Base-by-base conservation (phyloP, 2,888 invertebrate genomes). In the Catocala fraxini region DNA sequence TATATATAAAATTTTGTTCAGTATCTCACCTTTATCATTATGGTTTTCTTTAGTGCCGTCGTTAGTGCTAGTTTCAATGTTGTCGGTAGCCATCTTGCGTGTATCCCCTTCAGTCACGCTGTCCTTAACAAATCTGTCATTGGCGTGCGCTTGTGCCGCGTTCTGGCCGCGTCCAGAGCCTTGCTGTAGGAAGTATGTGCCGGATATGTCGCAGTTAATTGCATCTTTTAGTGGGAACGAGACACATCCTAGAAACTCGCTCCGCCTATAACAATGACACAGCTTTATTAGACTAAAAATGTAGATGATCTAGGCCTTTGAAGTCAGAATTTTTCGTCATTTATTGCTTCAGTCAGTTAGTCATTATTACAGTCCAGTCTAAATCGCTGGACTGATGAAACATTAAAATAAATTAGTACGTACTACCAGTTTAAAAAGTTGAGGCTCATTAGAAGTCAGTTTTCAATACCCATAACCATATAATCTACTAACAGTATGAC, bases 201-300 rank as follows among this genome's bases (percentile, higher is more conserved):
- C 97, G 80, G 93, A 82, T 81, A 91, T 86, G 84, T 95, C 95
- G 94, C 95, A 96, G 96, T 96, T 96, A 92, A 96, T 95, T 78
- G 97, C 96, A 95, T 97, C 96, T 92, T 96, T 96, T 82, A 98
- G 95, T 80, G 97, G 97, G 94, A 98, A 97, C 91, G 98, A 98
- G 96, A 97, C 97, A 92, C 98, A 98, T 95, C 98, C 98, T 93
- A 98, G 95, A 92, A 98, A 97, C 94, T 98, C 98, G 95, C 98
- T 98, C 94, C 97, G 96, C 95, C 98, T 98, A 96, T 12, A 96
- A 97, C 89, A 94, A 93, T 4, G 52, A 66, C 7, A 41, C 13
- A 41, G 49, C 33, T 13, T 34, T 34, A 49, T 49, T 5, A 49
- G 3, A 45, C n/a, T n/a, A 43, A 43, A 11, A n/a, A 43, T 43